These are phyloP conservation scores for Drosophila neotestacea DNA, from an alignment of 2,888 invertebrate species.

Conservation along the genomic window DNA sequence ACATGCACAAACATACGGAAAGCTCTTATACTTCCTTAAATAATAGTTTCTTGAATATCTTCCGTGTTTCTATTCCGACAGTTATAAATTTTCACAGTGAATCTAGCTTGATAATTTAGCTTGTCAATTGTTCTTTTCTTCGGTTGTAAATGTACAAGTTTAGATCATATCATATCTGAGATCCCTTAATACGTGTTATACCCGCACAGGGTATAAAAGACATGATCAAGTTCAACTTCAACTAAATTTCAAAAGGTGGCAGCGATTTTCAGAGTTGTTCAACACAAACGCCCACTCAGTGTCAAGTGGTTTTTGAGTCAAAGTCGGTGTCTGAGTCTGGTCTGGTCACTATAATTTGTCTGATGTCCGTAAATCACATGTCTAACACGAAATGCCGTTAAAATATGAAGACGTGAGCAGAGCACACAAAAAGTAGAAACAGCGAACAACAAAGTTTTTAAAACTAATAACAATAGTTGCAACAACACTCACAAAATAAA, in stretches of 20 bases:
- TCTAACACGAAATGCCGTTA: conserved; percentile 35
- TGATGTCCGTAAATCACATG: conserved; percentile 66
- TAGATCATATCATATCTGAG: no score
- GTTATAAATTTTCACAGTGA: no score
- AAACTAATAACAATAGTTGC: conserved; percentile 51
- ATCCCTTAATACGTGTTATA: no score
- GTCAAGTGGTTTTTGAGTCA: conserved; percentile 37
- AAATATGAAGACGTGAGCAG: conserved; percentile 63
- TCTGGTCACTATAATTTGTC: conserved; percentile 39
- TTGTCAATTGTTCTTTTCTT: no score
- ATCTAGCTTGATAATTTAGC: no score
- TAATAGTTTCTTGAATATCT: no score
- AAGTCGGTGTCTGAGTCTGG: not conserved
- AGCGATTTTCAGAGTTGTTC: conserved; percentile 33
- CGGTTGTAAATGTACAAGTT: no score
- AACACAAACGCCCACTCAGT: conserved; percentile 41
- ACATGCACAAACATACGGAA: no score
- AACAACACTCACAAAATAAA: conserved; percentile 2
- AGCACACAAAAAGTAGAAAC: conserved; percentile 40
- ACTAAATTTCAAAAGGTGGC: conserved; percentile 25
- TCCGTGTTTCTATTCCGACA: no score
- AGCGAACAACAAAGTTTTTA: conserved; percentile 21
- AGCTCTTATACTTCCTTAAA: no score
- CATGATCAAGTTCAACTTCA: conserved; percentile 43
- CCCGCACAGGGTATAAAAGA: no score